phyloP scores from a whole-genome alignment of 2,113 vertebrate genomes.

The Chrysochloris asiatica region DNA sequence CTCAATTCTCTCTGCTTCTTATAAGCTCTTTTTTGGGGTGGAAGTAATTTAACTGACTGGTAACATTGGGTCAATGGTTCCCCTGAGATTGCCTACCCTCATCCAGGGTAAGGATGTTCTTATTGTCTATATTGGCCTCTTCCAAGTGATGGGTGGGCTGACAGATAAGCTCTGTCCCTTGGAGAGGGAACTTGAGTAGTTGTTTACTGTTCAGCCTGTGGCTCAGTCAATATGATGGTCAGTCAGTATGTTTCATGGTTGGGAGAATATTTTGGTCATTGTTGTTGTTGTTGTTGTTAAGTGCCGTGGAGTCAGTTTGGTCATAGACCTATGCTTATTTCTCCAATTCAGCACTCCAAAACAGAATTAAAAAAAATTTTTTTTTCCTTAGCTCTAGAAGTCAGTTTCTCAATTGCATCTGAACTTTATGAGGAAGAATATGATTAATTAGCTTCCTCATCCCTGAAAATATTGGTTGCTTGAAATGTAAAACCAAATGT shows the following conservation, averaged over 20 bases:
- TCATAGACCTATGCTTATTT: neutral
- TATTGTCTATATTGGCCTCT: neutral
- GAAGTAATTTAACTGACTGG: neutral
- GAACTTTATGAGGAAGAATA: conserved; percentile 23
- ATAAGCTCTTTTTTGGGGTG: neutral
- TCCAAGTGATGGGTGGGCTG: too few relatives aligned
- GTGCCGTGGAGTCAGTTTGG: too few relatives aligned
- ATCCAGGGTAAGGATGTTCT: neutral
- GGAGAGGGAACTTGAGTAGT: too few relatives aligned
- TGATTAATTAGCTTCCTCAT: conserved; percentile 44
- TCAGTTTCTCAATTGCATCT: conserved; percentile 17
- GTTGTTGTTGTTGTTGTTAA: too few relatives aligned
- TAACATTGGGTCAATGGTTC: too few relatives aligned
- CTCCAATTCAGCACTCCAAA: neutral
- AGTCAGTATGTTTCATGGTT: too few relatives aligned
- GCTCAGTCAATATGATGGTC: too few relatives aligned
- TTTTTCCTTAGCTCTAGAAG: neutral
- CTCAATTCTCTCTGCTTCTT: neutral
- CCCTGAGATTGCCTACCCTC: neutral
- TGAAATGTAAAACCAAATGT: neutral
- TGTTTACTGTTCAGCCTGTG: neutral
- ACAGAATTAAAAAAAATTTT: neutral
- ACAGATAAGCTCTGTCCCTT: neutral
- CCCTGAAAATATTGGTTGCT: neutral
- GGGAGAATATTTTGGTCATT: too few relatives aligned